Conservation (phyloP, 2,113 vertebrate species). For the Synodontis membranacea region DNA sequence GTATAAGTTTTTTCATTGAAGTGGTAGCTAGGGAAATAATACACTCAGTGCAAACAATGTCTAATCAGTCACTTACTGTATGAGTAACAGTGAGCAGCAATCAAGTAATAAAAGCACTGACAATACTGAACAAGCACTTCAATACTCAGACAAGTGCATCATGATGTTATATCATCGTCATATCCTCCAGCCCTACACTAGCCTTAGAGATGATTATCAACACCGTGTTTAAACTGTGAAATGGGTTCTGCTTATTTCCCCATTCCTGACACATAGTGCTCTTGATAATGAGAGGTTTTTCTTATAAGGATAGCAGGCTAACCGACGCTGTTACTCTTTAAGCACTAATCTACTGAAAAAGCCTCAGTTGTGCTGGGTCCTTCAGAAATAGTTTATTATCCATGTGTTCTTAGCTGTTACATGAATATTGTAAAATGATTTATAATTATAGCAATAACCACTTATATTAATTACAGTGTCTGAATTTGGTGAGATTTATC, state of each 20-base stretch:
- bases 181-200: neutral
- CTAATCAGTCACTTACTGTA: neutral
- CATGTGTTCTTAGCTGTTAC: neutral
- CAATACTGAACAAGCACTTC: neutral
- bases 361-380: conserved; percentile 14
- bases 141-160: neutral
- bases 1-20: neutral
- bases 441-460: neutral
- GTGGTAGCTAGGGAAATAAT: neutral
- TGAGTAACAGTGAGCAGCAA: neutral
- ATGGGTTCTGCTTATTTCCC: neutral
- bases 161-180: neutral
- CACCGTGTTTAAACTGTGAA: conserved; percentile 27
- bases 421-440: neutral
- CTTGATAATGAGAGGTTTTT: neutral
- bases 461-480: neutral
- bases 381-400: neutral
- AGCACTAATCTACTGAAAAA: neutral
- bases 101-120: neutral
- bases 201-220: neutral
- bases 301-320: conserved; percentile 17
- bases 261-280: neutral
- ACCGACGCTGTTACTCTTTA: neutral
- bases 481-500: neutral
- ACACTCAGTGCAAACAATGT: neutral